Evolutionary conservation across 2,113 vertebrate genomes (phyloP).

Genomic region (Chloropsis cyanopogon): DNA sequence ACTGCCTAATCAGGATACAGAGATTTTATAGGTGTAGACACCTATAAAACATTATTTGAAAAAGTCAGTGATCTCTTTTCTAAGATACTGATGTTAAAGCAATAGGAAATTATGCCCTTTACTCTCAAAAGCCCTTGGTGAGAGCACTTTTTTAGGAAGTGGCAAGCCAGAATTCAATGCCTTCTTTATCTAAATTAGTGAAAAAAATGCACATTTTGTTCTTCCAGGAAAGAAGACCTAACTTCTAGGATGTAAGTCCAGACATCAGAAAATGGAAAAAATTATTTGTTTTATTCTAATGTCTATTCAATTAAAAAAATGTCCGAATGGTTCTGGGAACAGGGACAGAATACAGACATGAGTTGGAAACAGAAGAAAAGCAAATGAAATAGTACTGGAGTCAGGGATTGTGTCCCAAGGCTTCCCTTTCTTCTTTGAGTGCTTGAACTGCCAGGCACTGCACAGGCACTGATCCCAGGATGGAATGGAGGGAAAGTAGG

Average conservation of each 20-base stretch:
- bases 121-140: not conserved
- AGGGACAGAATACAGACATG: not conserved
- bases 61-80: not conserved
- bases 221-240: not conserved
- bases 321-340: not conserved
- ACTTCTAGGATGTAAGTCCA: not conserved
- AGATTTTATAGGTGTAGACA: not conserved
- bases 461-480: not conserved
- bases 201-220: not conserved
- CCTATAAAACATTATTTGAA: not conserved
- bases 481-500: not conserved
- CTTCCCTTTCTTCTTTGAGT: not conserved
- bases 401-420: fast-evolving
- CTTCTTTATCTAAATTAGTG: not conserved
- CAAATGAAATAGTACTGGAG: not conserved
- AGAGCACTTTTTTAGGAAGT: not conserved
- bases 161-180: not conserved
- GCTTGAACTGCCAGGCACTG: not conserved
- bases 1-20: not conserved
- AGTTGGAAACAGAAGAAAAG: not conserved
- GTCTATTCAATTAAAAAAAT: not conserved
- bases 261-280: not conserved
- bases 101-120: not conserved
- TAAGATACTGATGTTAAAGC: not conserved
- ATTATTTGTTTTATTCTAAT: not conserved